A percentile compares a stretch with the other conserved stretches of the same genome.
Conservation (phyloP, 2,113 vertebrate species). For the Piaya cayana region DNA sequence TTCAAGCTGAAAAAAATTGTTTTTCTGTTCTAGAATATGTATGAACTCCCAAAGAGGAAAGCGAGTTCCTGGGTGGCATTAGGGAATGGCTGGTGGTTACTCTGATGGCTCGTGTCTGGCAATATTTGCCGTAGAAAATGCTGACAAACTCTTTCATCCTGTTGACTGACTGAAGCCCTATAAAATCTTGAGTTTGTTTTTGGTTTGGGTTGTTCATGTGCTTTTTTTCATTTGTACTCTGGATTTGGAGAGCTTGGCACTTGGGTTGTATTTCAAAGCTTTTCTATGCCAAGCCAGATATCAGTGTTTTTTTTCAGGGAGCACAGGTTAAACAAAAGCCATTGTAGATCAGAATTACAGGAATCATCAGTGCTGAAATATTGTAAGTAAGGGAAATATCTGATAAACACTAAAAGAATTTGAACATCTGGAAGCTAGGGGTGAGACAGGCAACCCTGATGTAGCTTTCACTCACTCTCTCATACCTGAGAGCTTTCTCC, state of each 20-base stretch:
- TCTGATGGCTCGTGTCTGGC: background rate
- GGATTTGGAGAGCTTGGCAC: background rate
- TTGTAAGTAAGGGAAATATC: background rate
- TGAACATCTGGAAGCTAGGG: background rate
- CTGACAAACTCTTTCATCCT: background rate
- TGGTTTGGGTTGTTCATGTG: background rate
- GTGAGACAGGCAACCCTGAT: background rate
- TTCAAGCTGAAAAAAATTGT: background rate
- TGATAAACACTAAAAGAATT: background rate
- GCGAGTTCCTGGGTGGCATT: background rate
- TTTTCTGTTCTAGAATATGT: background rate
- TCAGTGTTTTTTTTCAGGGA: background rate
- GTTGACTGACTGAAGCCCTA: background rate
- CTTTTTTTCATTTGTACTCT: background rate
- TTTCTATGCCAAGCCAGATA: background rate
- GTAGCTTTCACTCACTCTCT: background rate
- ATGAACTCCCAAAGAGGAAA: background rate
- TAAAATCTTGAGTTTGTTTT: background rate
- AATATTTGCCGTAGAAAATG: background rate
- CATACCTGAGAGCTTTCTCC: rapidly evolving
- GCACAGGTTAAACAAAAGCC: background rate
- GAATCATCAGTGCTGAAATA: background rate
- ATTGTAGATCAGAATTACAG: background rate
- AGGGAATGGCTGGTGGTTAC: background rate
- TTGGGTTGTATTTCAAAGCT: background rate